Evolutionary conservation across 2,888 invertebrate species (phyloP), one percentile per base, ranked within the genome.

Genomic region (Drosophila macrospina): DNA sequence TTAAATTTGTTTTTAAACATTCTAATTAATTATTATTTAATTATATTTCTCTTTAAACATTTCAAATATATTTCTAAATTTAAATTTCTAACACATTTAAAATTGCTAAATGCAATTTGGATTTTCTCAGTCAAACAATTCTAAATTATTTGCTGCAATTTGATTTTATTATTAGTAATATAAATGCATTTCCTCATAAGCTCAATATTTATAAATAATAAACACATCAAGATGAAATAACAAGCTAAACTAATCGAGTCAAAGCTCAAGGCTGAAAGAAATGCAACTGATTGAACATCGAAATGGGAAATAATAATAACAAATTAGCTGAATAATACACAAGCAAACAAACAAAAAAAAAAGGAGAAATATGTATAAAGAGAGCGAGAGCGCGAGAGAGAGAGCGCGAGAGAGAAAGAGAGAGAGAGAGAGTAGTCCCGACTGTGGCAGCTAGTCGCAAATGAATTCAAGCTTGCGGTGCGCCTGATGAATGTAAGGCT

Each of bases 321-420:
- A 69, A 69, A 63, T 50, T 15, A 57, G 52, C 20, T 48, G n/a
- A 69, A 68, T 32, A 60, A 45, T 45, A 7, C 7, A 37, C n/a
- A n/a, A n/a, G 47, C 54, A 44, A 2, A 55, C 44, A 50, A 67
- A 34, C 30, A 13, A 30, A 15, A 28, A 5, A 16, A 11, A 32
- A 32, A 32, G 10, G 5, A 11, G 11, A 2, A 47, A 16, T 10
- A 4, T 10, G 2, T 30, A 7, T 32, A 15, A 1, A 47, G 28
- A 15, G 4, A 5, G 5, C 7, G 6, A 5, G 10, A 11, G 16
- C 6, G 5, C 30, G 30, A 30, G 8, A n/a, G 5, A 47, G 30
- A n/a, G n/a, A n/a, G n/a, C n/a, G n/a, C n/a, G n/a, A n/a, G n/a
- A 47, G 28, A 15, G 4, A 5, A 2, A 7, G 6, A 5, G 10